Percentiles rank a stretch among this genome's conserved stretches.
Conservation (phyloP, 23 tunicate genomes). For the Phallusia fumigata region DNA sequence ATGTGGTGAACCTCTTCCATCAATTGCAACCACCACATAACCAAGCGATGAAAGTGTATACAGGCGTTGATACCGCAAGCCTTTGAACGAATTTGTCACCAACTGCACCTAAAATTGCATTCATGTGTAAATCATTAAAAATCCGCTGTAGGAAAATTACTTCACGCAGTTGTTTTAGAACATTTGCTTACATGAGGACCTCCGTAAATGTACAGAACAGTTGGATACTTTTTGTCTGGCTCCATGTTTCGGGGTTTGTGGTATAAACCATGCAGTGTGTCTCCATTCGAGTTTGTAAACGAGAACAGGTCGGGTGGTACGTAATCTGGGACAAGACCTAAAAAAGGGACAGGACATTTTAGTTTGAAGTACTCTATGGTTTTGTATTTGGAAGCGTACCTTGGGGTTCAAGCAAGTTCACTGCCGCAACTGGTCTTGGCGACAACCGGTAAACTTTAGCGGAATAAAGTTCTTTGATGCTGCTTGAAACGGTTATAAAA, state of each 20-base stretch:
- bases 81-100: conserved; percentile 91
- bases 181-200: conserved; percentile 93
- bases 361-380: background rate
- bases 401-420: conserved; percentile 62
- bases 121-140: no score
- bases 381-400: conserved; percentile 13
- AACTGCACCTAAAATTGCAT: conserved; percentile 60
- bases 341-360: background rate
- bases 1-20: conserved; percentile 87
- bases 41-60: conserved; percentile 69
- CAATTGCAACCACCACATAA: conserved; percentile 81
- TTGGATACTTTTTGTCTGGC: conserved; percentile 82
- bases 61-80: conserved; percentile 70
- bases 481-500: conserved; percentile 82
- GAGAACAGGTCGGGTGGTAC: conserved; percentile 79
- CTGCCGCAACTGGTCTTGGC: conserved; percentile 39
- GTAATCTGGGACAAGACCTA: conserved; percentile 59
- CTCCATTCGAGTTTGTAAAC: conserved; percentile 57
- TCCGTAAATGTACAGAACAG: conserved; percentile 91
- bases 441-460: conserved; percentile 51
- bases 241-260: conserved; percentile 63
- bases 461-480: conserved; percentile 63
- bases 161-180: no score
- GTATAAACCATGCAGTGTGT: conserved; percentile 71
- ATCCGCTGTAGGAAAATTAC: no score